Evolutionary conservation across 2,113 vertebrate genomes (phyloP).

Genomic region (Alethe diademata): DNA sequence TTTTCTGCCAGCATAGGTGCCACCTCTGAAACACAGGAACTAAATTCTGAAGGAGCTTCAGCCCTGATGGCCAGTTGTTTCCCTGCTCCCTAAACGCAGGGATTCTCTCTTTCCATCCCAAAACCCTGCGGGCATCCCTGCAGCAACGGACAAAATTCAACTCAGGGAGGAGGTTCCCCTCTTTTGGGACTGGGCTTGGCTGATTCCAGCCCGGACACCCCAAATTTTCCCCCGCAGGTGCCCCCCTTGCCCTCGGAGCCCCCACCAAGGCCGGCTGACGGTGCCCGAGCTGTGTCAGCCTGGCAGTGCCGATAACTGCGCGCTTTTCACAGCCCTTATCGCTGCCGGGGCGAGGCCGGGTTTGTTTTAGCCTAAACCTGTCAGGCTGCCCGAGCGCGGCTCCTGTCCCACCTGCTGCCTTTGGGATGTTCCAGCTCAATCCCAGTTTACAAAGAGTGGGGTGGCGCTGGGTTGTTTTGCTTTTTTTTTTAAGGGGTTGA

Average conservation of each 20-base stretch:
- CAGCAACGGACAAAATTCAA: accelerated
- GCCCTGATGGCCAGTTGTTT: background rate
- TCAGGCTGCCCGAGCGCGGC: background rate
- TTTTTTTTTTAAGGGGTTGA: too few relatives aligned
- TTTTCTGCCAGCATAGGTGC: background rate
- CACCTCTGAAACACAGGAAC: background rate
- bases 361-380: background rate
- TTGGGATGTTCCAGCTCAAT: background rate
- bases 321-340: background rate
- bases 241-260: background rate
- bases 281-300: background rate
- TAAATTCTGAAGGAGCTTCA: background rate
- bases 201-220: background rate
- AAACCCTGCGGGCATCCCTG: background rate
- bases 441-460: accelerated
- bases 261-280: accelerated
- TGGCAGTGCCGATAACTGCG: background rate
- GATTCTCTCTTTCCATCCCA: accelerated
- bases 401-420: background rate
- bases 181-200: background rate
- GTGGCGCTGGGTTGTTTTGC: too few relatives aligned
- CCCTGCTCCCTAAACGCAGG: background rate
- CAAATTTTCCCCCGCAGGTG: background rate
- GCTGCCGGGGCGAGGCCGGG: accelerated
- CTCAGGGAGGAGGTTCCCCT: background rate